A percentile compares a stretch with the other conserved stretches of the same genome.
These are phyloP conservation scores for Drosophila grimshawi DNA, from an alignment of 1,140 invertebrate species.

Conservation along the genomic window DNA sequence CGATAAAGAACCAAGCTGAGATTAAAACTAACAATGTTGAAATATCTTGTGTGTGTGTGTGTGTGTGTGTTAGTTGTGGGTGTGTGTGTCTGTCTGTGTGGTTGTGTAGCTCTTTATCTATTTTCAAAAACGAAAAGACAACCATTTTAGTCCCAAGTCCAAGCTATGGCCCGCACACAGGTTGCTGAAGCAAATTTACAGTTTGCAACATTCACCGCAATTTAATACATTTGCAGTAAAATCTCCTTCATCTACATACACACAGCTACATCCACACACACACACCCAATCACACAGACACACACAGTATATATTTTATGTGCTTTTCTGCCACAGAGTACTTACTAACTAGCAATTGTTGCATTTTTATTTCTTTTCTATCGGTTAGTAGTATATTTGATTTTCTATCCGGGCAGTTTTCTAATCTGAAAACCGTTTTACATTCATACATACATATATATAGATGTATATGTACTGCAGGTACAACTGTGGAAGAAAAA, in stretches of 20 bases:
- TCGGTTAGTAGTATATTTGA: background rate
- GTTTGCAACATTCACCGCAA: conserved; percentile 24
- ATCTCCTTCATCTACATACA: background rate
- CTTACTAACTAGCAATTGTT: background rate
- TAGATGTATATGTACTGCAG: no score
- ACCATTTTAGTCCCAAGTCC: no score
- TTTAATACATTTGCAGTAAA: conserved; percentile 18
- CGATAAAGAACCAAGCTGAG: conserved; percentile 20
- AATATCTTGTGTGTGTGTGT: background rate
- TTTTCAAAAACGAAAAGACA: conserved; percentile 40
- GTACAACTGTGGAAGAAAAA: no score
- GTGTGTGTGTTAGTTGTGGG: background rate
- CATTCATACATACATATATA: conserved; percentile 7
- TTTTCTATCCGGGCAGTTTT: conserved; percentile 6
- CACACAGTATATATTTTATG: background rate
- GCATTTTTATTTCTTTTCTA: no score
- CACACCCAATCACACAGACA: conserved; percentile 1
- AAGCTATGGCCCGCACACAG: background rate
- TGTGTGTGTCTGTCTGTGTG: background rate
- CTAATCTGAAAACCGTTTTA: conserved; percentile 17
- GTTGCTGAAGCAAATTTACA: background rate
- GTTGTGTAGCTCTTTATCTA: conserved; percentile 26
- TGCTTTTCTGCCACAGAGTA: background rate
- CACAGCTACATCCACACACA: background rate
- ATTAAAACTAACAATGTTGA: background rate